Evolutionary conservation across 2,888 invertebrate genomes (phyloP), one percentile per base, ranked within the genome.

Genomic region (Odontothrips loti): DNA sequence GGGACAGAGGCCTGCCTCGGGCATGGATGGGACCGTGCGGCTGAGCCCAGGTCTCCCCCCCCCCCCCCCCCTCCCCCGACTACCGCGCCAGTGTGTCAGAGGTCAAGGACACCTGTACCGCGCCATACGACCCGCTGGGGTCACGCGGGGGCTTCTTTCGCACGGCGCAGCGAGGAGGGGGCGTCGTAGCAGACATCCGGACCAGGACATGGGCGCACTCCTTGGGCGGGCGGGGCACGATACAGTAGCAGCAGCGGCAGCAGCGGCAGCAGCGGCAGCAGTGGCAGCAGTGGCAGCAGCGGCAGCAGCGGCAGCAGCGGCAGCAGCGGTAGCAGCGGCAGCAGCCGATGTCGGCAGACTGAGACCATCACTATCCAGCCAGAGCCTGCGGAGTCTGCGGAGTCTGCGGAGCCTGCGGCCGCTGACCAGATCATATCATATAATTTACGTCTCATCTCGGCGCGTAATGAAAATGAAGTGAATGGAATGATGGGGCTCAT

Each of bases 21-120:
- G 23, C n/a, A n/a, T n/a, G n/a, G n/a, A n/a, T n/a, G 9, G 23
- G 8, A 27, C 27, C 9, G 23, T 27, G 68, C 68, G 9, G n/a
- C 68, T 6, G 20, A 12, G 68, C 9, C 27, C 68, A 9, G 23
- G 68, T 6, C 68, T 11, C 68, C 11, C 27, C 58, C 58, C 58
- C 20, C 20, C 20, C 0, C 20, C 17, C 17, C 58, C 20, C 58
- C 1, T 6, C 20, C 58, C 58, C 34, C 34, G 34, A 43, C 34
- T 43, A 43, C 34, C 34, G 15, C 1, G 15, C 1, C 51, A 58
- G 20, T 58, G 58, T 23, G 68, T 27, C 68, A 75, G 27, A 27
- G 68, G 68, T 75, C 68, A 75, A 75, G 68, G 68, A 75, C 68
- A 27, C 68, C 27, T 23, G 68, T 68, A 23, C 68, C 68, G 68